phyloP scores from a whole-genome alignment of 2,113 vertebrate genomes.

The Aix galericulata region DNA sequence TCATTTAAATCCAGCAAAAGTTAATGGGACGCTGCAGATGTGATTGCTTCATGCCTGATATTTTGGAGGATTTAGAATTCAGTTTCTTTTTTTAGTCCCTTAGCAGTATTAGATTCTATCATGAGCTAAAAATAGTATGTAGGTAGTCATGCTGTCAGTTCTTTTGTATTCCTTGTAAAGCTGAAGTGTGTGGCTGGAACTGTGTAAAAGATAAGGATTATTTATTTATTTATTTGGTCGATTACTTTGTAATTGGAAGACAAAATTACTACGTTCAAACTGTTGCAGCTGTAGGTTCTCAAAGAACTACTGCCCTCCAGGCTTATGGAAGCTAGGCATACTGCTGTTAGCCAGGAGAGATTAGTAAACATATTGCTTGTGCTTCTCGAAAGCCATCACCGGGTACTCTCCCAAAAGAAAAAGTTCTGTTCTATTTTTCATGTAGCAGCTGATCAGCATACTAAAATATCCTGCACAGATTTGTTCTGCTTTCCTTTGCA shows the following conservation, averaged over 20 bases:
- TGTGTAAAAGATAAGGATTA: not conserved
- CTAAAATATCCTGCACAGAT: constrained; percentile 10
- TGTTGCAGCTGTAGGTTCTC: constrained; percentile 36
- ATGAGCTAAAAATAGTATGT: constrained; percentile 7
- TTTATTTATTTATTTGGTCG: no score
- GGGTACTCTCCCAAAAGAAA: constrained; percentile 32
- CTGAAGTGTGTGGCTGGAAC: constrained; percentile 22
- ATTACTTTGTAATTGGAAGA: constrained; percentile 25
- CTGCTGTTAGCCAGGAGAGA: constrained; percentile 34
- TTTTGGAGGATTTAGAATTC: not conserved
- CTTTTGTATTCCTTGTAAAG: constrained; percentile 21
- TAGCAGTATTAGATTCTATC: not conserved
- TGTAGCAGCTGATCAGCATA: constrained; percentile 47
- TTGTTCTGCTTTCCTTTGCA: not conserved
- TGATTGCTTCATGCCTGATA: not conserved
- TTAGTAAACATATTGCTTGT: constrained; percentile 56
- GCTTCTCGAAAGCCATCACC: constrained; percentile 16
- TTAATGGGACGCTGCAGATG: not conserved
- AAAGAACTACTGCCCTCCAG: constrained; percentile 36
- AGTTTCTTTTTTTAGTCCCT: not conserved
- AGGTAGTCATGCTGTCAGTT: constrained; percentile 16
- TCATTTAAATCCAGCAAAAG: not conserved
- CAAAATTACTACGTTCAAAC: constrained; percentile 35
- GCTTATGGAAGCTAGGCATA: constrained; percentile 31
- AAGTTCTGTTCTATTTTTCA: constrained; percentile 43